Conservation (phyloP, 2,888 invertebrate species). For the Nomada ferruginata region DNA sequence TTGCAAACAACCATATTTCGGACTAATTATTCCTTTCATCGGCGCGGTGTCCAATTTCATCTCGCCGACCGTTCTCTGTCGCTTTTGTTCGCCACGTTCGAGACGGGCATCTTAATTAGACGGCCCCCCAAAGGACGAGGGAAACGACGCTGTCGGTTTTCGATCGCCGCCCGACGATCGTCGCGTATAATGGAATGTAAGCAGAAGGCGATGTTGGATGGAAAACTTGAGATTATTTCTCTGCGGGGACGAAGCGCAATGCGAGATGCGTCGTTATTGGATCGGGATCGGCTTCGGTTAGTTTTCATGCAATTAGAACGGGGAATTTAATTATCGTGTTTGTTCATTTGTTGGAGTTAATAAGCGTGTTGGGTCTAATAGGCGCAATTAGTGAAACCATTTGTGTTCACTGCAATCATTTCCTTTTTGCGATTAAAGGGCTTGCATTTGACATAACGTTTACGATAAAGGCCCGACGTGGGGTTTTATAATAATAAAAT, state of each 20-base stretch:
- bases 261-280: no score
- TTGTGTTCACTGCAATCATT: no score
- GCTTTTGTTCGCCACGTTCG: neutral
- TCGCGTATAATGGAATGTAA: neutral
- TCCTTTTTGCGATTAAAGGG: no score
- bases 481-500: no score
- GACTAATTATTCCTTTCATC: conserved; percentile 39
- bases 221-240: no score
- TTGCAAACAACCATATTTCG: conserved; percentile 54
- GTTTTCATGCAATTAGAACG: neutral
- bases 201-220: neutral
- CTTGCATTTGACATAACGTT: no score
- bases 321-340: neutral
- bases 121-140: neutral
- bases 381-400: no score
- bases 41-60: conserved; percentile 13
- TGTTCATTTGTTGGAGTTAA: neutral
- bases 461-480: no score
- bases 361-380: no score
- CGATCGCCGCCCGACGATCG: neutral
- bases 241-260: no score
- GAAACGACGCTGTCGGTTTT: neutral
- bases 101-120: conserved; percentile 7
- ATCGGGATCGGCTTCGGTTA: no score
- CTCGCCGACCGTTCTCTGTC: no score